These are phyloP conservation scores for Cardinalis cardinalis DNA, from an alignment of 2,113 vertebrate genomes.

Conservation along the genomic window DNA sequence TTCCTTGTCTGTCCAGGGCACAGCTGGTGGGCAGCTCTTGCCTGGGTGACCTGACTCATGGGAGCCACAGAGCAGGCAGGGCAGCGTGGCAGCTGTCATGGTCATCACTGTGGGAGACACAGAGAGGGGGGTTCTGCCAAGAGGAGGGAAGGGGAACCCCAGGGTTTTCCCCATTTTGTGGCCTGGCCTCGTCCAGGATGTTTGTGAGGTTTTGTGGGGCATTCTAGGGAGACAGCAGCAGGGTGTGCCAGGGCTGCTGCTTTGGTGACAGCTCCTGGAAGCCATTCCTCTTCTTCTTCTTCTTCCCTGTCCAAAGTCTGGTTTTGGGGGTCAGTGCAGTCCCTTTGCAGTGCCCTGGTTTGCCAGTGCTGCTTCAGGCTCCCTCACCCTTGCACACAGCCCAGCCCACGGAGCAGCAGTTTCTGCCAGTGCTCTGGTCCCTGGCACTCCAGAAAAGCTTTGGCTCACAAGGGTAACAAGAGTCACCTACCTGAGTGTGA, in stretches of 20 bases:
- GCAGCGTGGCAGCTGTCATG: rapidly evolving
- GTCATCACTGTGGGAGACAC: neutral
- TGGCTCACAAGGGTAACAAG: neutral
- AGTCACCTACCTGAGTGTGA: neutral
- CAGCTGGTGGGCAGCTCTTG: neutral
- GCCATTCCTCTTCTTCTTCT: neutral
- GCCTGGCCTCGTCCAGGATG: rapidly evolving
- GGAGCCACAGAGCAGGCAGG: neutral
- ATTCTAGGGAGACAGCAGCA: rapidly evolving
- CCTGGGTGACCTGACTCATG: neutral
- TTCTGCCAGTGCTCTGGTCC: neutral
- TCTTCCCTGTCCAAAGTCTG: neutral
- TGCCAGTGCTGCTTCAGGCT: neutral
- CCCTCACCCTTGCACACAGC: rapidly evolving
- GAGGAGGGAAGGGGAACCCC: neutral
- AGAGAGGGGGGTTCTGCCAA: neutral
- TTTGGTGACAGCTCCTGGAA: neutral
- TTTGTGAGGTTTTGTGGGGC: rapidly evolving
- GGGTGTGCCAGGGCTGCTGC: neutral
- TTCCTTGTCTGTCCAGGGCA: neutral
- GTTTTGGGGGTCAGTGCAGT: rapidly evolving
- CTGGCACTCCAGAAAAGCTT: neutral
- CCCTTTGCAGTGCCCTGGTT: neutral
- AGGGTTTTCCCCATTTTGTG: neutral
- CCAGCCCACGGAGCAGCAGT: neutral